Evolutionary conservation across 2,888 invertebrate species (phyloP).

Genomic region (Apamea anceps): DNA sequence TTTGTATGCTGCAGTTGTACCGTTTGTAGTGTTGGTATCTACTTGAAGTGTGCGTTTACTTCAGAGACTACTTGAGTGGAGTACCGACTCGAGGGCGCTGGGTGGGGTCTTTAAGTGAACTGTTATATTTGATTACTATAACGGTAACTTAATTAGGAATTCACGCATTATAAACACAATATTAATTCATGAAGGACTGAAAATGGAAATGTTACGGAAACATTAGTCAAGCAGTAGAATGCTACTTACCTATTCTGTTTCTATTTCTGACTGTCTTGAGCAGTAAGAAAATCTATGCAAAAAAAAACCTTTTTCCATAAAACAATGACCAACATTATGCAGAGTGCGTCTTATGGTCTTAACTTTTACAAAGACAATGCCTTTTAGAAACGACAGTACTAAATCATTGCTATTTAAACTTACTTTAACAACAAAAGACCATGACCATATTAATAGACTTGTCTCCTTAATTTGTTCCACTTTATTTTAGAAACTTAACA

Average conservation of each 20-base stretch:
- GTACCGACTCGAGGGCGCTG: neutral
- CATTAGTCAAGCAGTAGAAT: neutral
- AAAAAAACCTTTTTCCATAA: neutral
- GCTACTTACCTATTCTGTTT: too few species aligned
- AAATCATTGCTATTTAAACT: constrained; percentile 16
- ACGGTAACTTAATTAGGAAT: neutral
- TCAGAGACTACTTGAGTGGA: neutral
- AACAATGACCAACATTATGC: constrained; percentile 8
- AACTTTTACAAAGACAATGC: constrained; percentile 9
- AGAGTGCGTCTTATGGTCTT: neutral
- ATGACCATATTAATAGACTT: constrained; percentile 6
- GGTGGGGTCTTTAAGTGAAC: neutral
- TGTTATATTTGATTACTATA: neutral
- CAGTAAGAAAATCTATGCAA: neutral
- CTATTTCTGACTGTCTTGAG: neutral
- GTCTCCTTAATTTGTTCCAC: constrained; percentile 18
- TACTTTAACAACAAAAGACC: constrained; percentile 13
- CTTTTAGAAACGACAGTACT: constrained; percentile 1
- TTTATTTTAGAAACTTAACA: constrained; percentile 22
- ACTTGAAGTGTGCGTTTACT: constrained; percentile 11
- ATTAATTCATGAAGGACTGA: neutral
- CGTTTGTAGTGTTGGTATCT: constrained; percentile 6
- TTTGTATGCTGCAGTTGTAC: constrained; percentile 49
- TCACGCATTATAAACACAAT: neutral
- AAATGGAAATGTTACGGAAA: neutral